phyloP scores from a whole-genome alignment of 2,888 invertebrate species.

The Protodeltote pygarga region DNA sequence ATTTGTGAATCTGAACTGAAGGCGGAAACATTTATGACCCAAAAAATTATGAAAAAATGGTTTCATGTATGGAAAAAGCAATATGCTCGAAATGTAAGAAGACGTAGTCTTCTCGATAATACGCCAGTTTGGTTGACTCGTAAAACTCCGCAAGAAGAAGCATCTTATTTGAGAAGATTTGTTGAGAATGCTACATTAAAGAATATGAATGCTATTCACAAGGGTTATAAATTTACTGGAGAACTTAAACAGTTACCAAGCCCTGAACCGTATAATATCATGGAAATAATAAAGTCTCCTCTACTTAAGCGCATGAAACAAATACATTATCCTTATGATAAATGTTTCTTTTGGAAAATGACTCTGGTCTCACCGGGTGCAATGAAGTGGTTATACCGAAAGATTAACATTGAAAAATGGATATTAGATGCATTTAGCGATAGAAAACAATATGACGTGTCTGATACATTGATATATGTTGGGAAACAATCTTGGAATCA shows the following conservation, averaged over 20 bases:
- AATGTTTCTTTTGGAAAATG: slow-evolving; percentile 88
- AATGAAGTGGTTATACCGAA: slow-evolving; percentile 73
- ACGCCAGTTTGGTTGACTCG: slow-evolving; percentile 80
- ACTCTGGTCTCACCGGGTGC: slow-evolving; percentile 86
- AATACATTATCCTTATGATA: slow-evolving; percentile 76
- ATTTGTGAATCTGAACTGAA: slow-evolving; percentile 72
- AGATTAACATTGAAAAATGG: slow-evolving; percentile 81
- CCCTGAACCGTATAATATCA: slow-evolving; percentile 72
- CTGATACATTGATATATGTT: slow-evolving; percentile 72
- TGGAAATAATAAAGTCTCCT: slow-evolving; percentile 79
- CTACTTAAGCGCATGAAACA: slow-evolving; percentile 81
- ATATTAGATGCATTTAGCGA: slow-evolving; percentile 79
- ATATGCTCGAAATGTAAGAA: slow-evolving; percentile 67
- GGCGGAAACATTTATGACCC: slow-evolving; percentile 70
- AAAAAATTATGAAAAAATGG: slow-evolving; percentile 74
- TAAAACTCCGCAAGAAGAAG: slow-evolving; percentile 72
- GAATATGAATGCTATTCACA: slow-evolving; percentile 77
- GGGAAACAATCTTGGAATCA: slow-evolving; percentile 80
- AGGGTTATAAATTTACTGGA: slow-evolving; percentile 74
- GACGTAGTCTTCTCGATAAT: slow-evolving; percentile 72
- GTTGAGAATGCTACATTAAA: slow-evolving; percentile 69
- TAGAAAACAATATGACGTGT: slow-evolving; percentile 66
- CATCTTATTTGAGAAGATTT: slow-evolving; percentile 60
- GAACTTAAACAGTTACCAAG: slow-evolving; percentile 66
- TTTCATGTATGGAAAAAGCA: slow-evolving; percentile 73